These are phyloP conservation scores for Drosophila multiciliata DNA, from an alignment of 2,888 invertebrate species.

Conservation along the genomic window DNA sequence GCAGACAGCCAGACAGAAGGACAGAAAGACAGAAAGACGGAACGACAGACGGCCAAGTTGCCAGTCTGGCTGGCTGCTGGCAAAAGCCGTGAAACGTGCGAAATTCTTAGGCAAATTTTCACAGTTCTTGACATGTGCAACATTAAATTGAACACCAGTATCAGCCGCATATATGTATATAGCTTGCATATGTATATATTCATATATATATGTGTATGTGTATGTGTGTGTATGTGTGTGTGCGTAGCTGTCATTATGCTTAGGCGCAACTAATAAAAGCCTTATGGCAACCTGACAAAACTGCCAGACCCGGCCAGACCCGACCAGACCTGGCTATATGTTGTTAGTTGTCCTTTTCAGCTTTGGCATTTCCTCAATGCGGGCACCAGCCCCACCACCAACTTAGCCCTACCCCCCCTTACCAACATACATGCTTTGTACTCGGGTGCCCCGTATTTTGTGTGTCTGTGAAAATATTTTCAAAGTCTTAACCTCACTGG, in stretches of 20 bases:
- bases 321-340: constrained; percentile 11
- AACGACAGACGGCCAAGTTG: constrained; percentile 11
- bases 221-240: constrained; percentile 8
- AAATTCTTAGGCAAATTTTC: constrained; percentile 70
- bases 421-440: background rate
- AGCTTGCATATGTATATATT: background rate
- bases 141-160: constrained; percentile 73
- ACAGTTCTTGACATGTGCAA: constrained; percentile 70
- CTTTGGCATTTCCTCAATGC: constrained; percentile 43
- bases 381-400: background rate
- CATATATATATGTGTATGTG: constrained; percentile 6
- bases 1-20: constrained; percentile 49
- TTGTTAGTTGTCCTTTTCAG: constrained; percentile 39
- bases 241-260: constrained; percentile 47
- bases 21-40: constrained; percentile 22
- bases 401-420: background rate
- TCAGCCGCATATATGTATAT: constrained; percentile 32
- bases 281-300: constrained; percentile 53
- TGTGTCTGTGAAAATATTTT: constrained; percentile 77
- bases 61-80: constrained; percentile 20
- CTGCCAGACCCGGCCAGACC: constrained; percentile 27
- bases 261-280: constrained; percentile 68
- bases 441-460: constrained; percentile 49
- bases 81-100: constrained; percentile 57
- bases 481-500: constrained; percentile 78